Percentiles rank a stretch among this genome's conserved stretches.
Conservation (phyloP, 2,797 vertebrate genomes). For the Tenualosa thibaudeaui region DNA sequence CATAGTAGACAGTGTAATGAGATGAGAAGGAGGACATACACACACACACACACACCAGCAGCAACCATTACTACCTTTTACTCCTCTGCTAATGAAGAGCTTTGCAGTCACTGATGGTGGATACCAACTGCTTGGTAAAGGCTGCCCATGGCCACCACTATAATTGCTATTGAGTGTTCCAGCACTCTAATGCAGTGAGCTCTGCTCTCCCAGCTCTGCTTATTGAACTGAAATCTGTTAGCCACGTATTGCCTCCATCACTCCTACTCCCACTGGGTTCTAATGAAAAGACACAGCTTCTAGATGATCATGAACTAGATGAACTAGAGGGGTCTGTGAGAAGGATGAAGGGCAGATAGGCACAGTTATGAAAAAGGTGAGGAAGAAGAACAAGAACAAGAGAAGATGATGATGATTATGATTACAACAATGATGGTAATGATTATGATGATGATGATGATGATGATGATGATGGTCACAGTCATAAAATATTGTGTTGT, state of each 20-base stretch:
- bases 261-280: background rate
- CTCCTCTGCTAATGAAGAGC: constrained; percentile 17
- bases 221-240: constrained; percentile 25
- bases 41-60: background rate
- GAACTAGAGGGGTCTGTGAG: background rate
- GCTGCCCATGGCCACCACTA: constrained; percentile 51
- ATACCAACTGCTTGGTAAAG: constrained; percentile 60
- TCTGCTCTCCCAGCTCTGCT: constrained; percentile 47
- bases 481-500: background rate
- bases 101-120: constrained; percentile 35
- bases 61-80: background rate
- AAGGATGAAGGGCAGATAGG: background rate
- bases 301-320: background rate
- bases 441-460: background rate
- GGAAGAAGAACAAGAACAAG: background rate
- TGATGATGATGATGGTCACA: background rate
- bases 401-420: background rate
- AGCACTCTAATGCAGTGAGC: constrained; percentile 50
- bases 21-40: background rate
- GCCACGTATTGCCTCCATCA: background rate
- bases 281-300: no score
- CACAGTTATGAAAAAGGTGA: background rate
- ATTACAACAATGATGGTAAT: background rate
- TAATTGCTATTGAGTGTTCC: constrained; percentile 70
- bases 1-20: background rate